A percentile compares a stretch with the other conserved stretches of the same genome.
Conservation (phyloP, 2,113 vertebrate species). For the Brevimyrus niger region DNA sequence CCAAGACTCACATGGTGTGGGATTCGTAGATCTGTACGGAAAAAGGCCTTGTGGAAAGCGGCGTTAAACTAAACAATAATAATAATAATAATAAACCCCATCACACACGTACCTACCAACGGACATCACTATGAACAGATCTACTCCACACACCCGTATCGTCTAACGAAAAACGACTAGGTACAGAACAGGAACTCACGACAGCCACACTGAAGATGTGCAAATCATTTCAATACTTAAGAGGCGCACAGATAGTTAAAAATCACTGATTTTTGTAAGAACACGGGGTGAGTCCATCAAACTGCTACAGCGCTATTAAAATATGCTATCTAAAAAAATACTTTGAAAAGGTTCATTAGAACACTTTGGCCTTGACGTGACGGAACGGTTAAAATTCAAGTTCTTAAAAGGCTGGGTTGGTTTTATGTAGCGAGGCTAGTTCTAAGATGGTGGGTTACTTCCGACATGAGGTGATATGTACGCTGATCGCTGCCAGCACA, state of each 20-base stretch:
- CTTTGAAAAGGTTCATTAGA: slow-evolving; percentile 14
- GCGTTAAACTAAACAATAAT: not conserved
- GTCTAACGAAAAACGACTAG: not conserved
- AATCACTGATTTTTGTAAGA: slow-evolving; percentile 1
- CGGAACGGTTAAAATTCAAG: slow-evolving; percentile 9
- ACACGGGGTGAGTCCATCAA: slow-evolving; percentile 18
- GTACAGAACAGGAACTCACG: not conserved
- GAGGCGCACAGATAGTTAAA: not conserved
- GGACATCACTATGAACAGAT: not conserved
- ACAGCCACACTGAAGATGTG: slow-evolving; percentile 14
- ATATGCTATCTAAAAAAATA: slow-evolving; percentile 27
- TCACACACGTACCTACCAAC: not conserved
- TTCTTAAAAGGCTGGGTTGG: slow-evolving; percentile 23
- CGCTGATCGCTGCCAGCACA: not conserved
- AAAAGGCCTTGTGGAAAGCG: not conserved
- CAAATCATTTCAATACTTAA: slow-evolving; percentile 23
- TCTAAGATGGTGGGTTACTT: slow-evolving; percentile 1
- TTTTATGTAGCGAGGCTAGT: slow-evolving; percentile 8
- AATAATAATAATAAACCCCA: not conserved
- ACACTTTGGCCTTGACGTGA: slow-evolving; percentile 30
- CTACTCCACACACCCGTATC: not conserved
- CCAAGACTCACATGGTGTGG: not conserved
- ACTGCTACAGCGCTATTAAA: slow-evolving; percentile 26
- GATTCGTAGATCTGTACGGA: not conserved
- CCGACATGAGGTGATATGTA: not conserved